phyloP scores from a whole-genome alignment of 2,797 vertebrate genomes.

The Esox lucius region DNA sequence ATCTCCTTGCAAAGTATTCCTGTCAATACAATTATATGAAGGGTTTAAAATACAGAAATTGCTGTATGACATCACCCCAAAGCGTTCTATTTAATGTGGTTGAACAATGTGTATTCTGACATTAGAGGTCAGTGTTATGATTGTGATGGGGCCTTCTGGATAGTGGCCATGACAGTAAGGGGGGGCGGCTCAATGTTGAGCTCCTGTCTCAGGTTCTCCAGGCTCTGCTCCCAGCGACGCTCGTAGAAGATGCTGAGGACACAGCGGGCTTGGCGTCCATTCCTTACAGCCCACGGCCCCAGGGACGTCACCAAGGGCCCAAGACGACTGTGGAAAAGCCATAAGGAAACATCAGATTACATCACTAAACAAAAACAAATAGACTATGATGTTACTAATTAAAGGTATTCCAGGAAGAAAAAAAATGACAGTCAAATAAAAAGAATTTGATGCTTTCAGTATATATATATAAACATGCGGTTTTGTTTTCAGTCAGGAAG shows the following conservation, averaged over 20 bases:
- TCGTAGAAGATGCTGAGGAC: slow-evolving; percentile 90
- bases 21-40: background rate
- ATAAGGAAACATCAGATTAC: background rate
- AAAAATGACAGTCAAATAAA: slow-evolving; percentile 11
- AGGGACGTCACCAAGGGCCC: slow-evolving; percentile 76
- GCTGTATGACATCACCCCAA: background rate
- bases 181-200: slow-evolving; percentile 82
- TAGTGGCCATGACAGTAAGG: slow-evolving; percentile 22
- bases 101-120: background rate
- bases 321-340: slow-evolving; percentile 70
- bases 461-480: background rate
- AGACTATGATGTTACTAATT: slow-evolving; percentile 1
- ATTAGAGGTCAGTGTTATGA: background rate
- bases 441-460: background rate
- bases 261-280: slow-evolving; percentile 74
- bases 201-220: slow-evolving; percentile 83
- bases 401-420: slow-evolving; percentile 25
- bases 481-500: background rate
- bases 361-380: background rate
- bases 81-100: background rate
- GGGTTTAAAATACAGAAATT: background rate
- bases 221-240: slow-evolving; percentile 88
- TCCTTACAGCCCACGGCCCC: slow-evolving; percentile 88
- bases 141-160: slow-evolving; percentile 5
- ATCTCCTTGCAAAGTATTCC: no score